These are phyloP conservation scores for Eleginops maclovinus DNA, from an alignment of 2,113 vertebrate genomes.

Conservation along the genomic window DNA sequence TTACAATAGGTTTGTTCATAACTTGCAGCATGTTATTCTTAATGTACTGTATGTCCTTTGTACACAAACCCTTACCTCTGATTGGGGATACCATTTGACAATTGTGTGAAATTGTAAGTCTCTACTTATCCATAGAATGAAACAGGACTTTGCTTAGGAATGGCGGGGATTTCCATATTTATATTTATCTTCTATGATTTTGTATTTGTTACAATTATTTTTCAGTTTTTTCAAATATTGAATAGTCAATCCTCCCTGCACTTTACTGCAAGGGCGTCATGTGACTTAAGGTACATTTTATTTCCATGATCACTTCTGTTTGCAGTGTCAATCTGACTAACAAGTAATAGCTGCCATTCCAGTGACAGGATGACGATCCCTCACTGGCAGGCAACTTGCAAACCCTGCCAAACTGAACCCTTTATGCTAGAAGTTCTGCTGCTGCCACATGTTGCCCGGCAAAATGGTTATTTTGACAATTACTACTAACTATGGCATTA, in stretches of 20 bases:
- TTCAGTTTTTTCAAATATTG: background rate
- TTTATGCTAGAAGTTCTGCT: background rate
- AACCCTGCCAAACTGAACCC: background rate
- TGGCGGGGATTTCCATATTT: background rate
- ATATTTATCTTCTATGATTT: background rate
- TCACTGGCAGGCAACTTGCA: background rate
- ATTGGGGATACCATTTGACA: background rate
- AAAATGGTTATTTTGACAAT: background rate
- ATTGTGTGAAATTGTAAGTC: constrained; percentile 3
- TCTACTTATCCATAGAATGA: constrained; percentile 3
- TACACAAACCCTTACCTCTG: background rate
- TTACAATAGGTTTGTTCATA: background rate
- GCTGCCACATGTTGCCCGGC: background rate
- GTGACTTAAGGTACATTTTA: background rate
- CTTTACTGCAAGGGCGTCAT: background rate
- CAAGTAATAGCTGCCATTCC: background rate
- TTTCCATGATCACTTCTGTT: background rate
- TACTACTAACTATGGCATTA: background rate
- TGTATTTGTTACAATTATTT: background rate
- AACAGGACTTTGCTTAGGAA: background rate
- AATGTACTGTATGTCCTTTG: background rate
- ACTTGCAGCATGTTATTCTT: background rate
- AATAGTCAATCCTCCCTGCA: background rate
- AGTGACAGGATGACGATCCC: background rate
- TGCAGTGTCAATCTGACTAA: background rate